Conservation (phyloP, 2,797 vertebrate species). For the Epinephelus malabaricus region DNA sequence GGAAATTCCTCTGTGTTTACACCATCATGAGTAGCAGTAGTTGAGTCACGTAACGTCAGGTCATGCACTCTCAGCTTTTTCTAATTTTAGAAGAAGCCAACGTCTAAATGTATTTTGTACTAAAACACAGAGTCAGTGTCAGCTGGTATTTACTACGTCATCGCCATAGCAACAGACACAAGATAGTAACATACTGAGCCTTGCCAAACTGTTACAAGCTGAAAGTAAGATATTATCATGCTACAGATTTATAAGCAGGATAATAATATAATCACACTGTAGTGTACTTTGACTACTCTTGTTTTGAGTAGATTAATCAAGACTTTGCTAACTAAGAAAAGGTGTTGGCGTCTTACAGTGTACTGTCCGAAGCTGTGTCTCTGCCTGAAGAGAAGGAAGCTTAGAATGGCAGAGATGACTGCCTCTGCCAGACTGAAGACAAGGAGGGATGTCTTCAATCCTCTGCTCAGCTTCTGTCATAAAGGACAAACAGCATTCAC, state of each 20-base stretch:
- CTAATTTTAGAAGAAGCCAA: no score
- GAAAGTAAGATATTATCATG: background rate
- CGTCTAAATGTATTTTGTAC: no score
- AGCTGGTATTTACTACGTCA: background rate
- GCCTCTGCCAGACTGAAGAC: constrained; percentile 74
- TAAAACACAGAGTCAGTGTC: no score
- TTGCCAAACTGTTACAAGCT: background rate
- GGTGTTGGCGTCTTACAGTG: constrained; percentile 56
- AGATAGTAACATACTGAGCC: background rate
- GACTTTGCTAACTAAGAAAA: background rate
- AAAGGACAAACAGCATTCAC: background rate
- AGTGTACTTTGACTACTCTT: no score
- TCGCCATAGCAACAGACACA: background rate
- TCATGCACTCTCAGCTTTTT: no score
- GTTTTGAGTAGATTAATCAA: background rate
- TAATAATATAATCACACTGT: no score
- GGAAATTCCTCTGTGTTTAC: no score
- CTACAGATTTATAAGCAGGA: background rate
- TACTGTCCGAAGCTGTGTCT: constrained; percentile 59
- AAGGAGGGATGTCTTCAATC: constrained; percentile 72
- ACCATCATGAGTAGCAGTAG: no score
- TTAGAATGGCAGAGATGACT: constrained; percentile 52
- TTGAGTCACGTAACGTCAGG: no score
- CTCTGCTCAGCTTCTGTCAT: constrained; percentile 67
- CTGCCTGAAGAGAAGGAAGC: constrained; percentile 68